phyloP scores from a whole-genome alignment of 2,888 invertebrate genomes.

The Eurois occulta region DNA sequence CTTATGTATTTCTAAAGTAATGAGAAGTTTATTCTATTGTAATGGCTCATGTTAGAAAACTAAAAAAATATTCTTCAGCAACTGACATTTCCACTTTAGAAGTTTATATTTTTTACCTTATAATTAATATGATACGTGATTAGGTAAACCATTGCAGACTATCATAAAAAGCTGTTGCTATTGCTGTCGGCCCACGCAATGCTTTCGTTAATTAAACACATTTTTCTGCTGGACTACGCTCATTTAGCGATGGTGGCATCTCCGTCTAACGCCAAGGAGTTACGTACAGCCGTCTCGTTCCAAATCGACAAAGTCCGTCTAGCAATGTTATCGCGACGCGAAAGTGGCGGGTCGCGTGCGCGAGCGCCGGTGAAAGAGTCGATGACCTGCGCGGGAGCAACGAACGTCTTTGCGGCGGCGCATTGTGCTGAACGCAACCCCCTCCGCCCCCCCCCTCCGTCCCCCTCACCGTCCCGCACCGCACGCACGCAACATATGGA shows the following conservation, averaged over 20 bases:
- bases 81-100: conserved; percentile 14
- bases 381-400: conserved; percentile 89
- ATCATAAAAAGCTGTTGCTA: conserved; percentile 56
- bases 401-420: conserved; percentile 89
- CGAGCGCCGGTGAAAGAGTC: conserved; percentile 88
- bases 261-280: conserved; percentile 51
- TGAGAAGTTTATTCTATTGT: background rate
- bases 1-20: background rate
- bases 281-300: conserved; percentile 68
- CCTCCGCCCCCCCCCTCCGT: conserved; percentile 53
- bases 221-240: conserved; percentile 68
- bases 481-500: conserved; percentile 75
- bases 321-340: conserved; percentile 83
- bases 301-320: conserved; percentile 76
- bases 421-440: conserved; percentile 80
- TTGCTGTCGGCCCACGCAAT: conserved; percentile 62
- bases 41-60: background rate
- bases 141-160: conserved; percentile 53
- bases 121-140: conserved; percentile 48
- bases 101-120: conserved; percentile 30
- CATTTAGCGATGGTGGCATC: conserved; percentile 62
- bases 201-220: conserved; percentile 71
- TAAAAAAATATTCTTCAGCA: background rate
- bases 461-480: conserved; percentile 31
- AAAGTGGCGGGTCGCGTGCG: conserved; percentile 87